phyloP scores from a whole-genome alignment of 2,888 invertebrate species.

The Abscondita cerata region DNA sequence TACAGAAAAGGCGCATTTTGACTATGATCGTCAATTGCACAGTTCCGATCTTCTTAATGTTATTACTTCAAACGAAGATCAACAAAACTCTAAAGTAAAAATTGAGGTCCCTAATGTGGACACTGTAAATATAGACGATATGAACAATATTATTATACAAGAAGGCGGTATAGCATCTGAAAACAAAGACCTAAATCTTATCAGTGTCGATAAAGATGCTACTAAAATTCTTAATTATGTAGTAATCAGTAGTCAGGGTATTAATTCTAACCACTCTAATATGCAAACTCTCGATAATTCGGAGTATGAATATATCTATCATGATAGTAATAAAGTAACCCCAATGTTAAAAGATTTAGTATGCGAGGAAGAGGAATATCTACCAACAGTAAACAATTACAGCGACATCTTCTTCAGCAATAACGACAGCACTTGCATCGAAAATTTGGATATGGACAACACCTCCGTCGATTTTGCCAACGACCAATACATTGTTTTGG shows the following conservation, averaged over 20 bases:
- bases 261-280: constrained; percentile 28
- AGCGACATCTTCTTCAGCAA: constrained; percentile 25
- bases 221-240: constrained; percentile 23
- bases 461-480: background rate
- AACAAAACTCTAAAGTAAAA: constrained; percentile 30
- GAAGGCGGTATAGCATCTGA: constrained; percentile 24
- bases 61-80: constrained; percentile 26
- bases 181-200: constrained; percentile 28
- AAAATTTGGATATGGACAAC: constrained; percentile 4
- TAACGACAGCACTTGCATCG: constrained; percentile 1
- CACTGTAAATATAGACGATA: constrained; percentile 31
- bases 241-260: constrained; percentile 29
- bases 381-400: constrained; percentile 27
- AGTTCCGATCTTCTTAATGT: constrained; percentile 28
- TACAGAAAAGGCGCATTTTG: constrained; percentile 36
- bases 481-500: constrained; percentile 15
- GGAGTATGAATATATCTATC: constrained; percentile 31
- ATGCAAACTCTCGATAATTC: constrained; percentile 31
- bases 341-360: constrained; percentile 23
- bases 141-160: constrained; percentile 21
- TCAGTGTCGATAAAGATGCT: constrained; percentile 16
- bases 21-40: constrained; percentile 29
- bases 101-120: constrained; percentile 21
- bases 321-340: constrained; percentile 34
- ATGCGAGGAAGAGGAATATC: constrained; percentile 27